These are phyloP conservation scores for Acrocephalus scirpaceus DNA, from an alignment of 2,797 vertebrate species.

Conservation along the genomic window DNA sequence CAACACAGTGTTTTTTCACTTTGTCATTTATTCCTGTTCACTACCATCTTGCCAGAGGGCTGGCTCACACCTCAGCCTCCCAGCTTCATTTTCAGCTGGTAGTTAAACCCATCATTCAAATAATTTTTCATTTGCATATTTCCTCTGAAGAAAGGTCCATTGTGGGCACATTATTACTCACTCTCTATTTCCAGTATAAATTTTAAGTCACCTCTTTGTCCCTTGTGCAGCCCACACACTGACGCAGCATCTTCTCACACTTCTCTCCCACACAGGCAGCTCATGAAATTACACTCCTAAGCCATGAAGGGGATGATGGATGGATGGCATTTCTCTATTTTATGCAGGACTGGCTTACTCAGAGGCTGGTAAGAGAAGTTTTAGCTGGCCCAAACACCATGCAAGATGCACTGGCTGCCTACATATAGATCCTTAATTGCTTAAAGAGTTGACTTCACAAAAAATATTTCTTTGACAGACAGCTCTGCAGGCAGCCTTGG, in stretches of 20 bases:
- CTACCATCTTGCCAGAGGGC: background rate
- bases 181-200: conserved; percentile 53
- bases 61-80: conserved; percentile 31
- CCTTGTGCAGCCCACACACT: conserved; percentile 54
- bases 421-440: background rate
- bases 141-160: conserved; percentile 19
- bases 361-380: conserved; percentile 13
- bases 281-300: conserved; percentile 53
- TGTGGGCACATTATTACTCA: conserved; percentile 52
- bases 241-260: conserved; percentile 64
- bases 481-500: background rate
- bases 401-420: background rate
- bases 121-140: background rate
- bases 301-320: conserved; percentile 23
- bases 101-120: conserved; percentile 15
- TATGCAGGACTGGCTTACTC: conserved; percentile 17
- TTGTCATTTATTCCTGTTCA: background rate
- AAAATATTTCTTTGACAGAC: background rate
- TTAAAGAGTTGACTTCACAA: conserved; percentile 8
- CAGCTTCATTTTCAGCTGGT: background rate
- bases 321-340: conserved; percentile 51
- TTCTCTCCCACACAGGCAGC: conserved; percentile 61
- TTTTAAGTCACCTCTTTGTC: conserved; percentile 58
- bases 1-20: background rate
- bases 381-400: background rate